Percentiles rank a stretch among this genome's conserved stretches.
These are phyloP conservation scores for Caenorhabditis remanei DNA, from an alignment of 1,140 invertebrate genomes.

Conservation along the genomic window DNA sequence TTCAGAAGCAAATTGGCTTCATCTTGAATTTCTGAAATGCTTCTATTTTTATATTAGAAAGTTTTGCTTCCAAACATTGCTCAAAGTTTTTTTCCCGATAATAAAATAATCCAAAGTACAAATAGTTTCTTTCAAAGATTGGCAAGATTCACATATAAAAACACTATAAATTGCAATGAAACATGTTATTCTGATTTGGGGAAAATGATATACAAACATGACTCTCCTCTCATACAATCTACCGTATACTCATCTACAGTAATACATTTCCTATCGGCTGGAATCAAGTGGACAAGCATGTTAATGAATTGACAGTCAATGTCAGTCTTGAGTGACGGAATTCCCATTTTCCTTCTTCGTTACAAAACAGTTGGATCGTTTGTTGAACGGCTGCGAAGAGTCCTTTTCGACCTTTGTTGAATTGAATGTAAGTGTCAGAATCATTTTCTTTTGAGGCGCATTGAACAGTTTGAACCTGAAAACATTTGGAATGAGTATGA, in stretches of 20 bases:
- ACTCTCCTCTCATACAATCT: background rate
- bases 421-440: conserved; percentile 35
- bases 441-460: background rate
- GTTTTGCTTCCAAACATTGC: background rate
- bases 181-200: background rate
- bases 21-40: no score
- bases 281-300: conserved; percentile 16
- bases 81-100: background rate
- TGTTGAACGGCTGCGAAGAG: conserved; percentile 39
- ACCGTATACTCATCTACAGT: background rate
- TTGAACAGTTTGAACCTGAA: conserved; percentile 45
- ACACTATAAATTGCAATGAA: background rate
- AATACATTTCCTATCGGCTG: background rate
- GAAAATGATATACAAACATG: conserved; percentile 44
- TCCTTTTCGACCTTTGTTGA: conserved; percentile 23
- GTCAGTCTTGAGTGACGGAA: conserved; percentile 43
- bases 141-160: background rate
- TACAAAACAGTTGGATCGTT: conserved; percentile 25
- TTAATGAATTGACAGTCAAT: conserved; percentile 19
- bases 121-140: background rate
- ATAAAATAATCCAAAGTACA: background rate
- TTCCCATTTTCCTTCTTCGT: conserved; percentile 42
- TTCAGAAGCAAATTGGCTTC: no score
- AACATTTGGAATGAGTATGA: no score
- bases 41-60: no score